Base-by-base conservation (phyloP, 2,113 vertebrate genomes). In the Onychostoma macrolepis region DNA sequence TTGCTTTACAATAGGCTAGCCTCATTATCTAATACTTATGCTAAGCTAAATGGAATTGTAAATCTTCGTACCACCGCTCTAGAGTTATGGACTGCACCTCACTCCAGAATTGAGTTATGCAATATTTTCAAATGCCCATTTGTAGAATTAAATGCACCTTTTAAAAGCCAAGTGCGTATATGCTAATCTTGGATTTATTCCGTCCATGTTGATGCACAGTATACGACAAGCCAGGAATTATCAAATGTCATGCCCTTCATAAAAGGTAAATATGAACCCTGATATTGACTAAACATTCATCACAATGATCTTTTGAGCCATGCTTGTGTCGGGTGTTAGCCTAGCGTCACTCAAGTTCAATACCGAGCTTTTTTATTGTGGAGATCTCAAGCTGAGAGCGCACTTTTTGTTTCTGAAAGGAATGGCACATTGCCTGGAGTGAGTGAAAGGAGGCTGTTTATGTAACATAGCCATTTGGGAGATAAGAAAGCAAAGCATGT, bases 391-490 rank as follows among this genome's bases (percentile, higher is more conserved):
- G 33, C 30, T 74, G 69, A 84, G 82, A 41, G 50, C 30, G 13
- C 67, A 74, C 33, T 84, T 84, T 83, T 83, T 83, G 28, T 83
- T 83, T 71, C 26, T 71, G 81, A 83, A 74, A 84, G 83, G 48
- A 74, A 84, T 84, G 45, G 69, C 83, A 84, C 69, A 56, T 50
- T 84, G 83, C 83, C 67, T 84, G 83, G 83, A 38, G 83, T 48
- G 48, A 84, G 48, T 84, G 83, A 84, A 84, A 72, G 48, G 85
- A 90, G 90, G 88, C 53, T 88, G 87, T 93, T 93, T 91, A 93
- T 88, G 90, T 94, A 92, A 93, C 88, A 83, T 43, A 90, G 91
- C 91, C 86, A 90, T 87, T 91, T 84, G 85, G 86, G 85, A 89
- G 90, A 91, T 88, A 85, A 93, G 90, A 89, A 87, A 85, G 81